Evolutionary conservation across 2,797 vertebrate genomes (phyloP).

Genomic region (Helarctos malayanus): DNA sequence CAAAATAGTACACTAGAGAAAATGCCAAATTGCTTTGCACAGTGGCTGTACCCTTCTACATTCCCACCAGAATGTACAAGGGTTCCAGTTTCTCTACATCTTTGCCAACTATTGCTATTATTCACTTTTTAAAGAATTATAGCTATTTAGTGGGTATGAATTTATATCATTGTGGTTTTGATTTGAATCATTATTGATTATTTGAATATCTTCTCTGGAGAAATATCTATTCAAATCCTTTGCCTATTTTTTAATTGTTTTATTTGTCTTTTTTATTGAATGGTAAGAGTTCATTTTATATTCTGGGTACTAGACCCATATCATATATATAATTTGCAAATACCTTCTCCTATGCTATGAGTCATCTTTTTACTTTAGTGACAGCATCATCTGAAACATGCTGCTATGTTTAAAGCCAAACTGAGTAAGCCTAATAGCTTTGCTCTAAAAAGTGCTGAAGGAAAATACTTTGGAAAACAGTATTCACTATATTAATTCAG

Average conservation of each 20-base stretch:
- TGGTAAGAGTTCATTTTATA: background rate
- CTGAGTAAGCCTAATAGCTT: constrained; percentile 97
- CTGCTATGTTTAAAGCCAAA: constrained; percentile 98
- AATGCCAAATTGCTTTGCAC: background rate
- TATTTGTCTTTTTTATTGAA: background rate
- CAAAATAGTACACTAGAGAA: background rate
- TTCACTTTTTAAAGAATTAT: background rate
- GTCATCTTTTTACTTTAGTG: background rate
- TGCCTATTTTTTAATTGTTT: background rate
- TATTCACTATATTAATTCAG: constrained; percentile 95
- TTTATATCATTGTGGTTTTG: background rate
- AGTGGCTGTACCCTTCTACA: background rate
- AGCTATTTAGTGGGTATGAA: background rate
- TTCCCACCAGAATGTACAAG: background rate
- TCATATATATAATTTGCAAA: background rate
- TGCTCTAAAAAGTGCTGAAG: constrained; percentile 96
- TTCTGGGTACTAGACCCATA: background rate
- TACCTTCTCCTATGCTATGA: background rate
- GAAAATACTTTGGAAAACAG: constrained; percentile 90
- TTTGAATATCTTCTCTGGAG: background rate
- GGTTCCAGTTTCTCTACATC: background rate
- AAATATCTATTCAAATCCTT: background rate
- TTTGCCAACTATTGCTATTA: background rate
- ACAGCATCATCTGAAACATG: constrained; percentile 68
- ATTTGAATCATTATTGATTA: background rate